phyloP scores from a whole-genome alignment of 1,140 invertebrate species.

The Cydia pomonella region DNA sequence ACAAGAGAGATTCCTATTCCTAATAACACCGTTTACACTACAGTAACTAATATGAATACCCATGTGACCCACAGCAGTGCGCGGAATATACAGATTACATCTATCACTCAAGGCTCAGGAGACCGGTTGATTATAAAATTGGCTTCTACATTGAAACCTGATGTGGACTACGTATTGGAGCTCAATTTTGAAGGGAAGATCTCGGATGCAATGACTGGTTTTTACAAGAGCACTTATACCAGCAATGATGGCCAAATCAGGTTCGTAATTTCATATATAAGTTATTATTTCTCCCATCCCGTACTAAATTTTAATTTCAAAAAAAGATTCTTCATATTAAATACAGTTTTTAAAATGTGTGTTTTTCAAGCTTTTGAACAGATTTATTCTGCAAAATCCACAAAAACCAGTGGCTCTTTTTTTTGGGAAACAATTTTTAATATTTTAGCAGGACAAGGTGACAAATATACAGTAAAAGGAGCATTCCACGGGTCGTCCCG shows the following conservation, averaged over 20 bases:
- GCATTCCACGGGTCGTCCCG: too few species aligned
- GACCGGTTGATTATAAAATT: slow-evolving; percentile 63
- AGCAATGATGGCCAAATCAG: slow-evolving; percentile 66
- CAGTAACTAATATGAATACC: slow-evolving; percentile 45
- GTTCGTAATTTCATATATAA: slow-evolving; percentile 49
- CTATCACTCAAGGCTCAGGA: slow-evolving; percentile 53
- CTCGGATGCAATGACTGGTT: slow-evolving; percentile 85
- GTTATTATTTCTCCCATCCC: neutral
- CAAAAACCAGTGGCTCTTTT: too few species aligned
- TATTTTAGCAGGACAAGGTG: too few species aligned
- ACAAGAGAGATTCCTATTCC: neutral
- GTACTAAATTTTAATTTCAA: neutral
- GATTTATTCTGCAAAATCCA: too few species aligned
- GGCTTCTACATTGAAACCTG: slow-evolving; percentile 51
- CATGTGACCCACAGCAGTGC: slow-evolving; percentile 67
- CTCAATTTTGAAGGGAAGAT: slow-evolving; percentile 81
- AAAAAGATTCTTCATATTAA: too few species aligned
- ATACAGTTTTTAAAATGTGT: too few species aligned
- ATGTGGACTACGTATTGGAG: slow-evolving; percentile 74
- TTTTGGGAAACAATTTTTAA: too few species aligned
- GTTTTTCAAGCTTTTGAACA: too few species aligned
- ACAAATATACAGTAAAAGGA: too few species aligned
- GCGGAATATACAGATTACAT: slow-evolving; percentile 60
- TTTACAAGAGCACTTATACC: slow-evolving; percentile 90
- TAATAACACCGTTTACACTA: neutral